A percentile compares a stretch with the other conserved stretches of the same genome.
Evolutionary conservation across 2,888 invertebrate species (phyloP).

Genomic region (Chrysotoxum bicinctum): DNA sequence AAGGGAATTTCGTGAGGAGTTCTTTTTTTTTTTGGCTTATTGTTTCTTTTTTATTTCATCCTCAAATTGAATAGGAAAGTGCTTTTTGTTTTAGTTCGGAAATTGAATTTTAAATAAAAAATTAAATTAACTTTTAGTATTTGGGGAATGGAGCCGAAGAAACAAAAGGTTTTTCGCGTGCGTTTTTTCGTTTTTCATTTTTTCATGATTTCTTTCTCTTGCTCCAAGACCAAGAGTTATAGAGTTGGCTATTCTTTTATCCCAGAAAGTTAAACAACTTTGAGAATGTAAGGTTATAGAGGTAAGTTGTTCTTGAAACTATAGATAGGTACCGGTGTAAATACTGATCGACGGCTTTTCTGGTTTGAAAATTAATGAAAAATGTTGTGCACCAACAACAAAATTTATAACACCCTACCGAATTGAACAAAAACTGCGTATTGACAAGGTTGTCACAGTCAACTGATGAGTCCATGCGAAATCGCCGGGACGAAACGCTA

Average conservation of each 20-base stretch:
- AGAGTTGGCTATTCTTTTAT: slow-evolving; percentile 28
- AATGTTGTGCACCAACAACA: too few relatives aligned
- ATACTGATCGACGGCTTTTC: not conserved
- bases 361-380: not conserved
- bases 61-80: slow-evolving; percentile 73
- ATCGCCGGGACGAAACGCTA: too few relatives aligned
- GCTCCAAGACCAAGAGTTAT: slow-evolving; percentile 1
- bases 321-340: too few relatives aligned
- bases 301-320: not conserved
- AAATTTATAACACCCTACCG: too few relatives aligned
- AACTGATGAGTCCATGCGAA: too few relatives aligned
- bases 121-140: slow-evolving; percentile 80
- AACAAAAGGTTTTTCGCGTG: slow-evolving; percentile 67
- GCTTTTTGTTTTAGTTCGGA: slow-evolving; percentile 80
- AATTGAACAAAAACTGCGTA: too few relatives aligned
- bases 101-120: slow-evolving; percentile 81
- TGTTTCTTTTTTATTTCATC: slow-evolving; percentile 58
- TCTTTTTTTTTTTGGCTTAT: slow-evolving; percentile 28
- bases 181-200: slow-evolving; percentile 25
- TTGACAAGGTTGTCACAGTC: too few relatives aligned
- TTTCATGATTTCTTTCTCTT: not conserved
- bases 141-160: slow-evolving; percentile 74
- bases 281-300: not conserved
- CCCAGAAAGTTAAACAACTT: slow-evolving; percentile 19
- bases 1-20: slow-evolving; percentile 41